These are phyloP conservation scores for Coluber constrictor DNA, from an alignment of 2,797 vertebrate species.

Conservation along the genomic window DNA sequence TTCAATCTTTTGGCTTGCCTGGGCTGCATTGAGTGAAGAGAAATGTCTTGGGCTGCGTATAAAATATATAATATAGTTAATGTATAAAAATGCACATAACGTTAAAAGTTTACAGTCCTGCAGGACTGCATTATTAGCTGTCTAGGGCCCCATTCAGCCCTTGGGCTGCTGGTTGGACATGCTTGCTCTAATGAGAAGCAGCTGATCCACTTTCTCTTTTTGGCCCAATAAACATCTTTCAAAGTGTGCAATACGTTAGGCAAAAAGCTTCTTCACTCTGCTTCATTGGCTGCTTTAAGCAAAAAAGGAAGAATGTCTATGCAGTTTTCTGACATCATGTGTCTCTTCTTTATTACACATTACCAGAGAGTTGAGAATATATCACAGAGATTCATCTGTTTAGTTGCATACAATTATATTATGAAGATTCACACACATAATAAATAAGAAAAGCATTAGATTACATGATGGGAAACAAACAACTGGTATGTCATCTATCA, in stretches of 20 bases:
- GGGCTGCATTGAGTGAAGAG: not conserved
- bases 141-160: not conserved
- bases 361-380: not conserved
- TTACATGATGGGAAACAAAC: not conserved
- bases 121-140: not conserved
- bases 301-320: not conserved
- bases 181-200: not conserved
- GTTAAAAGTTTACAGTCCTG: not conserved
- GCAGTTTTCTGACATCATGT: not conserved
- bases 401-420: not conserved
- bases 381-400: not conserved
- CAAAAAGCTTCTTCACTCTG: not conserved
- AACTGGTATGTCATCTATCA: not conserved
- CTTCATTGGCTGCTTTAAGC: not conserved
- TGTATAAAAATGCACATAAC: not conserved
- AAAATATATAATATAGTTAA: not conserved
- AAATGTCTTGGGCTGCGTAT: not conserved
- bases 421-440: not conserved
- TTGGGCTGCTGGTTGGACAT: not conserved
- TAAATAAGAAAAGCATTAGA: not conserved
- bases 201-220: not conserved
- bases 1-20: not conserved
- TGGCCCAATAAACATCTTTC: not conserved
- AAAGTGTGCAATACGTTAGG: not conserved
- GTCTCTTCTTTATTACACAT: not conserved